Conservation (phyloP, 1,140 invertebrate genomes). For the Aphaenogaster ashmeadi region DNA sequence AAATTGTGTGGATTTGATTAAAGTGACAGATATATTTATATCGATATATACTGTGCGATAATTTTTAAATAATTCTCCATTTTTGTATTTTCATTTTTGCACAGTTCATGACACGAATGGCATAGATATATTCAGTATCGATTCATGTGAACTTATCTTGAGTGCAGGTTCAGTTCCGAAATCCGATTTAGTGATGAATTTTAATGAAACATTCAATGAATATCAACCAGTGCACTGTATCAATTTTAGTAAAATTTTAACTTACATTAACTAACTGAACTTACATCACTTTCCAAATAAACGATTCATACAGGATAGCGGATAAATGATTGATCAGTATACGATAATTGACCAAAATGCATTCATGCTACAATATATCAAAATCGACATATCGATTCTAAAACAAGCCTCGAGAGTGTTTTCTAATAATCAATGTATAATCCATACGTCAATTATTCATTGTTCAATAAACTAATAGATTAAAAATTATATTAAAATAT, state of each 20-base stretch:
- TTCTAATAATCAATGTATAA: not conserved
- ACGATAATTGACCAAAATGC: conserved; percentile 13
- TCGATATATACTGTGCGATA: not conserved
- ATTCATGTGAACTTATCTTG: conserved; percentile 24
- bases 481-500: not conserved
- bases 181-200: conserved; percentile 41
- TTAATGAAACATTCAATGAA: conserved; percentile 37
- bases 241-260: conserved; percentile 45
- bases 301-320: not conserved
- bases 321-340: conserved; percentile 52
- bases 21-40: conserved; percentile 25
- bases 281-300: conserved; percentile 29
- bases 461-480: not conserved
- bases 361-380: conserved; percentile 32
- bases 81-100: conserved; percentile 26
- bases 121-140: conserved; percentile 10
- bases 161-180: not conserved
- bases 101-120: conserved; percentile 15
- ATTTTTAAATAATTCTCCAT: conserved; percentile 18
- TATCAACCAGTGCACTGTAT: conserved; percentile 4
- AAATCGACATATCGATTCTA: conserved; percentile 45
- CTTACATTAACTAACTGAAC: not conserved
- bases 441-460: not conserved
- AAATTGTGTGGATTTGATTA: conserved; percentile 19
- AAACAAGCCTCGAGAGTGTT: conserved; percentile 15